Evolutionary conservation across 2,888 invertebrate species (phyloP).

Genomic region (Trissolcus japonicus): DNA sequence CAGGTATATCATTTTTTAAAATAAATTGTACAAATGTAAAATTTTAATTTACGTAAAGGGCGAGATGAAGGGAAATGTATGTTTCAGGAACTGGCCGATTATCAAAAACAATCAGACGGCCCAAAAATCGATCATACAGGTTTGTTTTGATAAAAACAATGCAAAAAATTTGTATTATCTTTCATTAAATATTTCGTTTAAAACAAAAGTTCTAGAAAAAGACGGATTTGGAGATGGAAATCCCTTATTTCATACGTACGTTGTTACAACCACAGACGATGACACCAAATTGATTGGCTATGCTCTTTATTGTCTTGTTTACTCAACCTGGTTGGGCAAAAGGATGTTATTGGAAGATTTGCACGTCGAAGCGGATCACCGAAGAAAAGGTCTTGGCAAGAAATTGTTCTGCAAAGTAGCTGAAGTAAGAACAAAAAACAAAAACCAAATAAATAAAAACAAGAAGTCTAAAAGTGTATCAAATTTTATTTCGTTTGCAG

Average conservation of each 20-base stretch:
- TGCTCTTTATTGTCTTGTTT: not conserved
- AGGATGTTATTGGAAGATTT: not conserved
- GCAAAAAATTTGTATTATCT: not conserved
- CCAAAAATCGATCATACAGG: not conserved
- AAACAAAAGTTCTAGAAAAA: constrained; percentile 1
- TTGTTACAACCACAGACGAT: not conserved
- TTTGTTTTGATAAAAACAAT: not conserved
- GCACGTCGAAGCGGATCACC: not conserved
- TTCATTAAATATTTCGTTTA: not conserved
- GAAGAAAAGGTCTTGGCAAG: not conserved
- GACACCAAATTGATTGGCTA: not conserved
- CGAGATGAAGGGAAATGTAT: too few species aligned
- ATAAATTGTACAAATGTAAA: not conserved
- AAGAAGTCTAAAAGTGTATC: not conserved
- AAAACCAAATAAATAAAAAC: not conserved
- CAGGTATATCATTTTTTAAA: not conserved
- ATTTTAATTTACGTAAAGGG: not conserved
- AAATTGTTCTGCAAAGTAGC: not conserved
- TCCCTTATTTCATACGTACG: not conserved
- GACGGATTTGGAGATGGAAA: not conserved
- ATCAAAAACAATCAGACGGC: not conserved
- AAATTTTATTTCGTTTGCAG: not conserved
- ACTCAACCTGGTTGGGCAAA: not conserved
- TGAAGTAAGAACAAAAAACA: not conserved
- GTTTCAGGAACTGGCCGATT: not conserved